Percentiles rank a stretch among this genome's conserved stretches.
Evolutionary conservation across 1,140 invertebrate genomes (phyloP).

Genomic region (Lerema accius): DNA sequence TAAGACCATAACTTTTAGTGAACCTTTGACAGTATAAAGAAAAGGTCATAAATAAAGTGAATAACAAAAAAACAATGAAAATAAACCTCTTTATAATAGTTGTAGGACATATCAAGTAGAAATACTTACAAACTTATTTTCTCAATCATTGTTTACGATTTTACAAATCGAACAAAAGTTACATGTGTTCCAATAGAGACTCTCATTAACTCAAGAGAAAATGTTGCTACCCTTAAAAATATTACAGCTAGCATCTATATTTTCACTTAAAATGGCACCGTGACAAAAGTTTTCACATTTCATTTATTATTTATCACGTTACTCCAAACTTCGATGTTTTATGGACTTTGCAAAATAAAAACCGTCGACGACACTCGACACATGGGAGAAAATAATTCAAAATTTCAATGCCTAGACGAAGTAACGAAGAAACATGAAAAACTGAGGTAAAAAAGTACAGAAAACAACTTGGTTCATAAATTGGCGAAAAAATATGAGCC

Average conservation of each 20-base stretch:
- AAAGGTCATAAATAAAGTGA: no score
- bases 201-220: conserved; percentile 21
- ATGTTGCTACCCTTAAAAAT: conserved; percentile 47
- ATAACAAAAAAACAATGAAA: no score
- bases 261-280: conserved; percentile 49
- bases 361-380: conserved; percentile 8
- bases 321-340: conserved; percentile 38
- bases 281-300: conserved; percentile 56
- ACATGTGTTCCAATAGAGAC: background rate
- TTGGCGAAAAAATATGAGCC: background rate
- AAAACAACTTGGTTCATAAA: background rate
- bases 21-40: no score
- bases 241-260: conserved; percentile 45
- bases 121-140: no score
- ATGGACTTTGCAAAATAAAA: conserved; percentile 42
- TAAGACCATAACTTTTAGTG: no score
- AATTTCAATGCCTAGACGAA: conserved; percentile 19
- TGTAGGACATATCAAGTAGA: no score
- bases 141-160: no score
- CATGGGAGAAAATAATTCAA: conserved; percentile 11
- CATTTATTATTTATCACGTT: conserved; percentile 54
- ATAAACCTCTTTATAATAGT: no score
- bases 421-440: background rate
- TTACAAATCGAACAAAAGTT: background rate
- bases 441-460: background rate